A percentile compares a stretch with the other conserved stretches of the same genome.
Conservation (phyloP, 1,140 invertebrate genomes). For the Melipona quadrifasciata region DNA sequence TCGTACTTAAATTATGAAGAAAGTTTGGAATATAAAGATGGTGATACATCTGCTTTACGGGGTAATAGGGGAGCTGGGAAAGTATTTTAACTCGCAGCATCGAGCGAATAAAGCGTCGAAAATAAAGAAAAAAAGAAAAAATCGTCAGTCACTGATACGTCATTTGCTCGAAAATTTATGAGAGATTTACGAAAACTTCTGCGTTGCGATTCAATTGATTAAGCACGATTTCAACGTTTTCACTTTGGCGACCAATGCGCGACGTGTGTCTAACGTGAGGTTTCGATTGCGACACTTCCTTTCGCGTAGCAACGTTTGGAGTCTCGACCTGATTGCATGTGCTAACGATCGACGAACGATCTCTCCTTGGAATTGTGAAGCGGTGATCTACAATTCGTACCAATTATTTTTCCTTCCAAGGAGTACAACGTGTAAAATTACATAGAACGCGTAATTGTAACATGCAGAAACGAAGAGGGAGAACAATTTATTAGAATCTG, state of each 20-base stretch:
- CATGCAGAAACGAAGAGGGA: neutral
- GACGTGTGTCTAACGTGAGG: slow-evolving; percentile 19
- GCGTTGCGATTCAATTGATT: neutral
- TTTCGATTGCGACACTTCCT: slow-evolving; percentile 72
- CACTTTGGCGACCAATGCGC: slow-evolving; percentile 59
- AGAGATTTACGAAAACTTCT: neutral
- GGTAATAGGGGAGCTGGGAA: too few species aligned
- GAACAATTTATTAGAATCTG: neutral
- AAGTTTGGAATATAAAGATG: slow-evolving; percentile 14
- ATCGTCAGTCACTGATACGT: neutral
- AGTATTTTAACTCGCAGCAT: neutral
- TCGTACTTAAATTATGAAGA: slow-evolving; percentile 14
- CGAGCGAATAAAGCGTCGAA: too few species aligned
- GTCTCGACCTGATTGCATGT: slow-evolving; percentile 1
- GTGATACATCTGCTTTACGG: neutral
- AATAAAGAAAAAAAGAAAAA: too few species aligned
- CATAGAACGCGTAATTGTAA: too few species aligned
- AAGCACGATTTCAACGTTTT: neutral
- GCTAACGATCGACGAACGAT: slow-evolving; percentile 3
- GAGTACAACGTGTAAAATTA: neutral
- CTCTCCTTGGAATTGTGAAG: neutral
- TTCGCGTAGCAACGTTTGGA: slow-evolving; percentile 36
- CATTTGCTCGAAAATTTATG: too few species aligned
- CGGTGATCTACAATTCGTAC: neutral
- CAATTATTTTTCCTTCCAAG: fast-evolving